A percentile compares a stretch with the other conserved stretches of the same genome.
Evolutionary conservation across 2,888 invertebrate genomes (phyloP).

Genomic region (Ectobius pallidus): DNA sequence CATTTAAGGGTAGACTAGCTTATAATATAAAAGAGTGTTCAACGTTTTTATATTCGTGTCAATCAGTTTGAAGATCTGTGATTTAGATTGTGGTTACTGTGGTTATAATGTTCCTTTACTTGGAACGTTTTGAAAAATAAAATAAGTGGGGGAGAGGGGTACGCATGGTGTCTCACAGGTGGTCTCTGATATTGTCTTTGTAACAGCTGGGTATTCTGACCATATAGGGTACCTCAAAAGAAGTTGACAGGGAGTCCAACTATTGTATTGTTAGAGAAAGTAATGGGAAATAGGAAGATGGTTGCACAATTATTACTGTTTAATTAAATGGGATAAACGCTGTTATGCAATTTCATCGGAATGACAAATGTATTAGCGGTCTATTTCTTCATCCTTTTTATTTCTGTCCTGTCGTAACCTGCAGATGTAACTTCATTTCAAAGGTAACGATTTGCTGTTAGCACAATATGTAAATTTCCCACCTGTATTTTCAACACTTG

Average conservation of each 20-base stretch:
- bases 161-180: conserved; percentile 22
- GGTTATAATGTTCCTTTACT: neutral
- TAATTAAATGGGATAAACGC: neutral
- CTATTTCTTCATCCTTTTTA: neutral
- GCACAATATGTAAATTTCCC: no score
- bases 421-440: no score
- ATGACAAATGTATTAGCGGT: neutral
- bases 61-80: conserved; percentile 12
- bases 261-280: neutral
- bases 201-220: conserved; percentile 9
- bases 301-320: neutral
- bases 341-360: neutral
- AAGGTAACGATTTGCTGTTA: no score
- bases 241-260: neutral
- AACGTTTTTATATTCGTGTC: conserved; percentile 1
- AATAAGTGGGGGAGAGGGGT: neutral
- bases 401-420: neutral
- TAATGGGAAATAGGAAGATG: neutral
- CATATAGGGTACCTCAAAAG: conserved; percentile 25
- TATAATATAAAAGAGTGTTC: neutral
- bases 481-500: no score
- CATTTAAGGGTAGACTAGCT: conserved; percentile 7
- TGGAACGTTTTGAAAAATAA: neutral
- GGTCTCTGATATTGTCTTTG: conserved; percentile 23
- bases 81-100: neutral